A percentile compares a stretch with the other conserved stretches of the same genome.
These are phyloP conservation scores for Rhopilema esculentum DNA, from an alignment of 30 jellyfish, hydroid and myxozoan species.

Conservation along the genomic window DNA sequence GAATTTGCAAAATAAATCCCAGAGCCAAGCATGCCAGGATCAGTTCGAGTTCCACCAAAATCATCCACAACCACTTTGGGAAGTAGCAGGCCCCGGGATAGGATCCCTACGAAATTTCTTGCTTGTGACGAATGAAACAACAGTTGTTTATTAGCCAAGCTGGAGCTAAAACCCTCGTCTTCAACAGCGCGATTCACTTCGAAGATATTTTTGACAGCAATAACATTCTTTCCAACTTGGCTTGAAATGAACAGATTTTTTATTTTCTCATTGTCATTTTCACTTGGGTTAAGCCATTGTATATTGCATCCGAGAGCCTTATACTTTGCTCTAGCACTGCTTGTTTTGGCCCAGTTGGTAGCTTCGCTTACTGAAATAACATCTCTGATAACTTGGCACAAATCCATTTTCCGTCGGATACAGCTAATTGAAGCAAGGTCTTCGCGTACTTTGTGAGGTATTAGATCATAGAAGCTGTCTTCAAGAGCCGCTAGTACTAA, in stretches of 20 bases:
- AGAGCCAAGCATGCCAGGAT: slow-evolving; percentile 96
- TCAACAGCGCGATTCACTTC: slow-evolving; percentile 71
- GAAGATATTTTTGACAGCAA: slow-evolving; percentile 48
- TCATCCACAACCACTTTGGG: slow-evolving; percentile 94
- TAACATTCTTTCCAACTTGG: slow-evolving; percentile 27
- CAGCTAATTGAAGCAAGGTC: slow-evolving; percentile 9
- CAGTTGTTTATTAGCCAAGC: slow-evolving; percentile 45
- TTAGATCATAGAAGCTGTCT: slow-evolving; percentile 45
- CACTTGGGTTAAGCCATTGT: slow-evolving; percentile 3
- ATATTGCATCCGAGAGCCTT: slow-evolving; percentile 77
- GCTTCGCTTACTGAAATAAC: slow-evolving; percentile 84
- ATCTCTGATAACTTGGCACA: slow-evolving; percentile 90
- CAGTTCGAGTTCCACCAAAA: slow-evolving; percentile 90
- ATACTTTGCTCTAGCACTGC: slow-evolving; percentile 69
- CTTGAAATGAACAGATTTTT: slow-evolving; percentile 32
- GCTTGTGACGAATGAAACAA: slow-evolving; percentile 88
- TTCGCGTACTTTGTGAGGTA: slow-evolving; percentile 56
- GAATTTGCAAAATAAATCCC: slow-evolving; percentile 93
- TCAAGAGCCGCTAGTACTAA: slow-evolving; percentile 13
- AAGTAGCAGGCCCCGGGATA: slow-evolving; percentile 90
- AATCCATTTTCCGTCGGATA: slow-evolving; percentile 67
- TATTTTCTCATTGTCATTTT: neutral
- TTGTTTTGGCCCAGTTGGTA: slow-evolving; percentile 66
- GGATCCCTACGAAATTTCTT: slow-evolving; percentile 89
- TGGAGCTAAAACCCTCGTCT: slow-evolving; percentile 31